phyloP scores from a whole-genome alignment of 1,140 invertebrate species.

The Penaeus vannamei region DNA sequence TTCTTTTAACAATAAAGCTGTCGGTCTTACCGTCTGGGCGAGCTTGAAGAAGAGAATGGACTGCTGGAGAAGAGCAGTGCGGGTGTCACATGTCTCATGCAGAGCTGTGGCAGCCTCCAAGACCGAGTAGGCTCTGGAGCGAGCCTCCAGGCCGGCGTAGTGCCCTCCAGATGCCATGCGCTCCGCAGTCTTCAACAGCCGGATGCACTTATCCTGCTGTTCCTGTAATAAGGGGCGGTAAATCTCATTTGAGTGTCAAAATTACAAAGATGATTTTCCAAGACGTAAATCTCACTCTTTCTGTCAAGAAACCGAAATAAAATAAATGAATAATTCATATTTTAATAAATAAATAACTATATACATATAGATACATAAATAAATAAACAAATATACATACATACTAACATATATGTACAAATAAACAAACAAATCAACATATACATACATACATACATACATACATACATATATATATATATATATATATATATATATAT shows the following conservation, averaged over 20 bases:
- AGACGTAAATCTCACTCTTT: no score
- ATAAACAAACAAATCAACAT: no score
- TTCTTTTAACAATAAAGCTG: neutral
- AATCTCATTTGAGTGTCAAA: neutral
- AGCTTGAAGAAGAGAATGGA: conserved; percentile 78
- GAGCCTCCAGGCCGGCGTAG: conserved; percentile 81
- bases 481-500: no score
- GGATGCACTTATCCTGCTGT: conserved; percentile 83
- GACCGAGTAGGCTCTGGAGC: conserved; percentile 80
- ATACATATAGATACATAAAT: no score
- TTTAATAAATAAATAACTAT: neutral
- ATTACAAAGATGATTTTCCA: neutral
- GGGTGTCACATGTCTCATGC: conserved; percentile 80
- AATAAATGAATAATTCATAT: no score
- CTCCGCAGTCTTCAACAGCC: conserved; percentile 85
- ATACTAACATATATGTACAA: no score
- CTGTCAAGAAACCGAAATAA: no score
- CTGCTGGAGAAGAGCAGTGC: conserved; percentile 79
- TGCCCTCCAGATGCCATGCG: conserved; percentile 80
- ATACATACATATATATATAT: no score
- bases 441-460: neutral
- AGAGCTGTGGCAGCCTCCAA: conserved; percentile 84
- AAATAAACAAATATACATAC: no score
- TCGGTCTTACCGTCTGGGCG: conserved; percentile 55
- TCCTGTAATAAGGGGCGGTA: conserved; percentile 72